These are phyloP conservation scores for Intellagama lesueurii DNA, from an alignment of 2,797 vertebrate species.

Conservation along the genomic window DNA sequence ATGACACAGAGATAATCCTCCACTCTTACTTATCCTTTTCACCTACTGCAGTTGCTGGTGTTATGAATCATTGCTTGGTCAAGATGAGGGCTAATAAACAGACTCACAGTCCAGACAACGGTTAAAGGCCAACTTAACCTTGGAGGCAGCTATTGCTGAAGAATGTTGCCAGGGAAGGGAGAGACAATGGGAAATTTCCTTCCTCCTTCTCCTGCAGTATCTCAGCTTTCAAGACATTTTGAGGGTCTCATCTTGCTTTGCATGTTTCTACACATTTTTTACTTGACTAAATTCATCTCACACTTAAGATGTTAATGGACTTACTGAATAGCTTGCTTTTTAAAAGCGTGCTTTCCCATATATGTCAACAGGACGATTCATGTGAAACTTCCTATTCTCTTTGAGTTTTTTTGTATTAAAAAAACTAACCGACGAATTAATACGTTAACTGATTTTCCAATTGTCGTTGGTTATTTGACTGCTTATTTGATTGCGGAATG, in stretches of 20 bases:
- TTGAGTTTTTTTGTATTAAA: conserved; percentile 77
- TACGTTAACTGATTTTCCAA: conserved; percentile 83
- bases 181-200: not conserved
- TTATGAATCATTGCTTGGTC: too few species aligned
- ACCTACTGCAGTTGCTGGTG: too few species aligned
- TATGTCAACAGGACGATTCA: conserved; percentile 82
- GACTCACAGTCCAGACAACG: not conserved
- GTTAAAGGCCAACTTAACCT: not conserved
- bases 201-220: not conserved
- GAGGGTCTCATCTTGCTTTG: not conserved
- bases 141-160: not conserved
- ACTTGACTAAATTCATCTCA: not conserved
- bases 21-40: too few species aligned
- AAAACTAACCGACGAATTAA: conserved; percentile 75
- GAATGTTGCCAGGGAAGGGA: not conserved
- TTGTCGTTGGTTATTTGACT: conserved; percentile 94
- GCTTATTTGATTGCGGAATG: conserved; percentile 89
- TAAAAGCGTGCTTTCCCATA: conserved; percentile 90
- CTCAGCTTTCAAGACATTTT: not conserved
- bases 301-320: conserved; percentile 72
- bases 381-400: conserved; percentile 86
- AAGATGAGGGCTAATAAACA: too few species aligned
- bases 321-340: conserved; percentile 80
- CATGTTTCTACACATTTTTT: conserved; percentile 2
- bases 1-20: too few species aligned